These are phyloP conservation scores for Mareca penelope DNA, from an alignment of 2,797 vertebrate genomes.

Conservation along the genomic window DNA sequence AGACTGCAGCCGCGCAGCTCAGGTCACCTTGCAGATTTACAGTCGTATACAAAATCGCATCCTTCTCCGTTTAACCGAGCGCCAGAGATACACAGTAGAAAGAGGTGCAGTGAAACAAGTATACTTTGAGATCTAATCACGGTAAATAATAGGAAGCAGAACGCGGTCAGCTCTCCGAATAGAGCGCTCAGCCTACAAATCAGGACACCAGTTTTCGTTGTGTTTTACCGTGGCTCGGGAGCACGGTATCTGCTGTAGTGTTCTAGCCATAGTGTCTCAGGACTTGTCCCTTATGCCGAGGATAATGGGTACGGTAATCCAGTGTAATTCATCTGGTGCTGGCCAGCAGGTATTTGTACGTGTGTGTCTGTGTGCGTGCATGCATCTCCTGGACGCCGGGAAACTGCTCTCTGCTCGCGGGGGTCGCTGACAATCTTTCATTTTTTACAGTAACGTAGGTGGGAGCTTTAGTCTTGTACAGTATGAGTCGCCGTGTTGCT, in stretches of 20 bases:
- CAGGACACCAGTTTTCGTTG: constrained; percentile 52
- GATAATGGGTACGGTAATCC: constrained; percentile 24
- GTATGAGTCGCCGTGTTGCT: neutral
- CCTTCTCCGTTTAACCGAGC: constrained; percentile 33
- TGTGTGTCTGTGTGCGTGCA: neutral
- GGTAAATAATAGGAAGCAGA: constrained; percentile 71
- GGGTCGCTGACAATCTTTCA: neutral
- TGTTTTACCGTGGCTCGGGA: neutral
- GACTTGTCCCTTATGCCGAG: neutral
- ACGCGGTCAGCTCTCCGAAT: neutral
- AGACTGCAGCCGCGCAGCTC: constrained; percentile 51
- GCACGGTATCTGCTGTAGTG: neutral
- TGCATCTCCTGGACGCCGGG: neutral
- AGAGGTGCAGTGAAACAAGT: constrained; percentile 51
- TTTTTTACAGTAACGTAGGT: neutral
- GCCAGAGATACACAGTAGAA: constrained; percentile 46
- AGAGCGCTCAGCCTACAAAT: constrained; percentile 12
- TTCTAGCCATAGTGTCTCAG: neutral
- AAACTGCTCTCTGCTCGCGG: neutral
- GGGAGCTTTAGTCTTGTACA: neutral
- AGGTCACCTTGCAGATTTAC: constrained; percentile 72
- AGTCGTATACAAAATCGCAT: constrained; percentile 45
- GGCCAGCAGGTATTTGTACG: constrained; percentile 37
- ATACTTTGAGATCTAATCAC: constrained; percentile 59
- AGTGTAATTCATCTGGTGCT: constrained; percentile 25